Evolutionary conservation across 2,113 vertebrate species (phyloP), one percentile per base, ranked within the genome.

Genomic region (Rhynchomys soricoides): DNA sequence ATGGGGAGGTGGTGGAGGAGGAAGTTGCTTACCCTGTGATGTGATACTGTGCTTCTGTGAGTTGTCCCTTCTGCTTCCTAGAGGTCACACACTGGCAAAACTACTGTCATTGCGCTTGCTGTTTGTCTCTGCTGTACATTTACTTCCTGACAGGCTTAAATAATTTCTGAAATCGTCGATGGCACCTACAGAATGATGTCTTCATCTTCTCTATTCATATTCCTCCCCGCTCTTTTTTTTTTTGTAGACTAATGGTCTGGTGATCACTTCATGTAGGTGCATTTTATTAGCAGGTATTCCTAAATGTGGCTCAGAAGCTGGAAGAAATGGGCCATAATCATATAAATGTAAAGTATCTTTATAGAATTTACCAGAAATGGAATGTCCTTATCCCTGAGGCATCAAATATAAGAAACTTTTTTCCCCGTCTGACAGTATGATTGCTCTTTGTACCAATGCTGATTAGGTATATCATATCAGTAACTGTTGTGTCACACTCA

Each of bases 241-340:
- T 89, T 78, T 94, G 86, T 93, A 45, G 7, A 93, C 95, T 96
- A 97, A 97, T 95, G 95, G 97, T 96, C 96, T 96, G 92, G 77
- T 96, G 95, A 96, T 89, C 94, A 96, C 90, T 94, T 94, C 81
- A 91, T 90, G 43, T 82, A 97, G 97, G 95, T 97, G 86, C 78
- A 66, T 98, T 98, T 97, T 97, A 97, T 97, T 96, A 92, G 92
- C 95, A 79, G 92, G 95, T 96, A 97, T 98, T 97, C 90, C 90
- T 96, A 94, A 97, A 96, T 92, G 96, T 62, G 45, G 66, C 95
- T 96, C 90, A 70, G 86, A 97, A 96, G 88, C 90, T 96, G 95
- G 95, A 93, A 96, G 97, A 97, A 97, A 97, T 97, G 97, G 92
- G 86, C 95, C 96, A 95, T 98, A 94, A 96, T 98, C 95, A 73